Percentiles rank a stretch among this genome's conserved stretches.
phyloP scores from a whole-genome alignment of 2,113 vertebrate species.

The Coptodon rendalli region DNA sequence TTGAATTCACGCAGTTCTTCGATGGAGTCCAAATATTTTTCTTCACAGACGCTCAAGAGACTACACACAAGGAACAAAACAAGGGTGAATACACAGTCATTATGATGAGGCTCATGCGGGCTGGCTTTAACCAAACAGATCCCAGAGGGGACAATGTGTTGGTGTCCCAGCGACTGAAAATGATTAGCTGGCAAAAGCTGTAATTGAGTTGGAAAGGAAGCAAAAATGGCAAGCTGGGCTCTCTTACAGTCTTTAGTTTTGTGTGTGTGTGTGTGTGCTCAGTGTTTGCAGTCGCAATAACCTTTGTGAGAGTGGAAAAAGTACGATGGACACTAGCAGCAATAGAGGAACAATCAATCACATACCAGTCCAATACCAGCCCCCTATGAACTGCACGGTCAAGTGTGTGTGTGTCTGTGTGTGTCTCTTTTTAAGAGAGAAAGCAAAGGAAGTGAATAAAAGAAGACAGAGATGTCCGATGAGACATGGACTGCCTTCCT shows the following conservation, averaged over 20 bases:
- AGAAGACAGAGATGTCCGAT: background rate
- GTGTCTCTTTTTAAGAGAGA: background rate
- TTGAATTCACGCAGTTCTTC: background rate
- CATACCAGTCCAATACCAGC: slow-evolving; percentile 47
- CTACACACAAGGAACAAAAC: background rate
- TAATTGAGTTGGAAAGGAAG: slow-evolving; percentile 41
- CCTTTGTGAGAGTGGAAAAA: slow-evolving; percentile 59
- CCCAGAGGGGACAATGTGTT: background rate
- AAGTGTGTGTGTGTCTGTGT: background rate
- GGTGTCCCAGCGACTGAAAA: slow-evolving; percentile 20
- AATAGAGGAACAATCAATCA: slow-evolving; percentile 45
- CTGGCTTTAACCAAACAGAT: background rate
- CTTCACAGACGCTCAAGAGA: background rate
- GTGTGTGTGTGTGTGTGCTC: background rate
- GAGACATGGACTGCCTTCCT: background rate
- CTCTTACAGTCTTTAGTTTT: background rate
- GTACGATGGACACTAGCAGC: slow-evolving; percentile 15
- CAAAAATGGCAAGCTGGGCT: background rate
- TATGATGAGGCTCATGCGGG: background rate
- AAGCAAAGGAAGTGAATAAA: background rate
- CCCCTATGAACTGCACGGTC: background rate
- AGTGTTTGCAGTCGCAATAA: too few species aligned
- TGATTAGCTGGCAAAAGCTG: slow-evolving; percentile 37
- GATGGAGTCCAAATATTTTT: background rate
- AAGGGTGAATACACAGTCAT: background rate